Percentiles rank a stretch among this genome's conserved stretches.
Conservation (phyloP, 2,113 vertebrate species). For the Forbesichthys agassizii region DNA sequence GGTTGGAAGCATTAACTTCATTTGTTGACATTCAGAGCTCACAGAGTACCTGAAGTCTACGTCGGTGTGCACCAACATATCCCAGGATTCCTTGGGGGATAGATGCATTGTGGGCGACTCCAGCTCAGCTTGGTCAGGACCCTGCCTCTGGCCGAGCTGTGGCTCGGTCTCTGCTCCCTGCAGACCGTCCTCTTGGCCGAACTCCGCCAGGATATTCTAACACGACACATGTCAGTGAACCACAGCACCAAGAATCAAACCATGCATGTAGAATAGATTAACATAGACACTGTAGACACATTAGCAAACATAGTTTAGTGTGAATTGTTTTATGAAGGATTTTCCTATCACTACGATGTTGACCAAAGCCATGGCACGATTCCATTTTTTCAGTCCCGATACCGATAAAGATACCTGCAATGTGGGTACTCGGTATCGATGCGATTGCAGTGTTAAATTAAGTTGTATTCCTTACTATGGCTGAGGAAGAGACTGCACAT, state of each 20-base stretch:
- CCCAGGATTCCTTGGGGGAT: conserved; percentile 81
- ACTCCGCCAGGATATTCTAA: conserved; percentile 55
- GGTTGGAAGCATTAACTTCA: not conserved
- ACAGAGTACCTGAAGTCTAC: conserved; percentile 86
- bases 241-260: not conserved
- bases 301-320: too few relatives aligned
- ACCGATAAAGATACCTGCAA: too few relatives aligned
- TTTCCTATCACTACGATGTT: too few relatives aligned
- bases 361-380: too few relatives aligned
- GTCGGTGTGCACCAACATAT: conserved; percentile 83
- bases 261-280: not conserved
- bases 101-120: conserved; percentile 83
- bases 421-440: too few relatives aligned
- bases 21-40: not conserved
- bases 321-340: too few relatives aligned
- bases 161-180: conserved; percentile 6
- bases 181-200: conserved; percentile 26
- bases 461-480: too few relatives aligned
- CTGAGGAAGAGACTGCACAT: too few relatives aligned
- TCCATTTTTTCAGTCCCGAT: too few relatives aligned
- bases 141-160: conserved; percentile 38
- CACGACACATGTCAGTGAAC: conserved; percentile 14
- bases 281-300: too few relatives aligned
- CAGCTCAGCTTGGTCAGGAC: conserved; percentile 76
- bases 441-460: too few relatives aligned